phyloP scores from a whole-genome alignment of 2,797 vertebrate species.

The Galaxias olidus region DNA sequence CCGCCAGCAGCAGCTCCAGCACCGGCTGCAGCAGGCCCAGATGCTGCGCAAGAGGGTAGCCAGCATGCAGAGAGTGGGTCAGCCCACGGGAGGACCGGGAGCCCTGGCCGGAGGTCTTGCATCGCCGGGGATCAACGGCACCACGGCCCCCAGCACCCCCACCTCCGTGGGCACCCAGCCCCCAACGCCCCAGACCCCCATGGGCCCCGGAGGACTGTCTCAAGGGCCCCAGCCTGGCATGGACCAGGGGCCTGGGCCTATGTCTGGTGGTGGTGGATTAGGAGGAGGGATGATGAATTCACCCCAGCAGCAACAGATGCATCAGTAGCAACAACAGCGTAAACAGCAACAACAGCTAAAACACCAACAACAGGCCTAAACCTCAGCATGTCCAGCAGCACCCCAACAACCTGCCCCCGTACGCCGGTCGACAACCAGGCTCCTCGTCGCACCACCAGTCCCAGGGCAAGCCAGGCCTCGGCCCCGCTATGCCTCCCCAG shows the following conservation, averaged over 20 bases:
- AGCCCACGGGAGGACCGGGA: constrained; percentile 73
- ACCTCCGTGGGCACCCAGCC: constrained; percentile 91
- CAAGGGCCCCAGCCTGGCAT: constrained; percentile 63
- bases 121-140: constrained; percentile 73
- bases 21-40: constrained; percentile 95
- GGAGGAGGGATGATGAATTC: no score
- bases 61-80: constrained; percentile 93
- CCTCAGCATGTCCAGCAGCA: constrained; percentile 76
- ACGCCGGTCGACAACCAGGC: constrained; percentile 72
- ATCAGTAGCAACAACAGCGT: constrained; percentile 20
- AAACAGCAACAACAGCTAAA: constrained; percentile 40
- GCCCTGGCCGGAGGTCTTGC: constrained; percentile 80
- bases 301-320: no score
- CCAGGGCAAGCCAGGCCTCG: constrained; percentile 89
- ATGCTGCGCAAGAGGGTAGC: constrained; percentile 96
- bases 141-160: constrained; percentile 78
- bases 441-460: constrained; percentile 82
- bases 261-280: no score
- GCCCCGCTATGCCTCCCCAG: constrained; percentile 86
- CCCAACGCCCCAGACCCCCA: constrained; percentile 88
- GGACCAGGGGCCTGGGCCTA: constrained; percentile 66
- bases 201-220: constrained; percentile 56
- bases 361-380: constrained; percentile 25
- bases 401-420: constrained; percentile 77
- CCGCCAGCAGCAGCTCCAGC: constrained; percentile 95